Percentiles rank a stretch among this genome's conserved stretches.
phyloP scores from a whole-genome alignment of 2,888 invertebrate species.

The Calliphora vomitoria region DNA sequence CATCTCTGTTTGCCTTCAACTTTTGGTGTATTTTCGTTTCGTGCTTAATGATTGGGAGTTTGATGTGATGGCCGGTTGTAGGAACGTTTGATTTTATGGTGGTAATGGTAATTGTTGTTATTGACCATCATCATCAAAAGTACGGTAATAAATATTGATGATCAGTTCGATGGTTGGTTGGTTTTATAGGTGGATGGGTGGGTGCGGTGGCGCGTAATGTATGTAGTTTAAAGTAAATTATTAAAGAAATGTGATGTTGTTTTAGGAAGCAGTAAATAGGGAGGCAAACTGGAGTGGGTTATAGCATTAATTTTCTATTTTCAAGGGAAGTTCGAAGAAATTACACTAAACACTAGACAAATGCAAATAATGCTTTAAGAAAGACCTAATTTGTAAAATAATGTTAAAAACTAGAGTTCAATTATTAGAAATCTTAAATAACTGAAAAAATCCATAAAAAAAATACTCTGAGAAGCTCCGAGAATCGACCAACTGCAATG shows the following conservation, averaged over 20 bases:
- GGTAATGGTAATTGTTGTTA: constrained; percentile 49
- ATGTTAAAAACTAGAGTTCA: too few relatives aligned
- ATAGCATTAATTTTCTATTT: too few relatives aligned
- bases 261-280: background rate
- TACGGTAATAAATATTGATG: constrained; percentile 49
- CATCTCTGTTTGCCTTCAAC: constrained; percentile 11
- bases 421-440: too few relatives aligned
- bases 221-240: background rate
- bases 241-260: background rate
- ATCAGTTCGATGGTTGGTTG: constrained; percentile 36
- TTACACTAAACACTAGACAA: too few relatives aligned
- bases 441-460: too few relatives aligned
- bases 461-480: too few relatives aligned
- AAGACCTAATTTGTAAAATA: too few relatives aligned
- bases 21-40: constrained; percentile 20
- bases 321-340: background rate
- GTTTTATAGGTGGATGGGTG: constrained; percentile 22
- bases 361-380: too few relatives aligned
- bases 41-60: constrained; percentile 46
- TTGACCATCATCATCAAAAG: constrained; percentile 50
- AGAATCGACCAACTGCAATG: too few relatives aligned
- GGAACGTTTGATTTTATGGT: constrained; percentile 24
- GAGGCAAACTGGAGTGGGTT: background rate
- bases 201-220: too few relatives aligned
- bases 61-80: constrained; percentile 3